Base-by-base conservation (phyloP, 2,888 invertebrate species). In the Meteorus cinctellus region DNA sequence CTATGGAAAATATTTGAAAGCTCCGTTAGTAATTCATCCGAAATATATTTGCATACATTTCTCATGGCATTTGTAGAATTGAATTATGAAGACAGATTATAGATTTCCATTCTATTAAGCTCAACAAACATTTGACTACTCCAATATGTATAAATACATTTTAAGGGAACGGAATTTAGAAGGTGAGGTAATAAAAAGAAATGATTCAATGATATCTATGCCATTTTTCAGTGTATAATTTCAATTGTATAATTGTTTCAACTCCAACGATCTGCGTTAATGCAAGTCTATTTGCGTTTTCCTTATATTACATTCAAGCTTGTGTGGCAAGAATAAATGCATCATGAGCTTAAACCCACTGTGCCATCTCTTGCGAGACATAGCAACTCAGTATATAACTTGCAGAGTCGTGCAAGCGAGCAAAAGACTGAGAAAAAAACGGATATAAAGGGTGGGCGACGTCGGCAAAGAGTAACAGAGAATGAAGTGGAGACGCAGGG, bases 351-450 rank as follows among this genome's bases (percentile, higher is more conserved):
- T 24, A 45, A 60, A 72, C 63, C 45, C 48, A 72, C 24, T 67
- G 62, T 63, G 72, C 76, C 72, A 76, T 76, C 72, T 72, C 60
- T 76, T 45, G 65, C 62, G 62, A 16, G 60, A 76, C 59, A 24
- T 51, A 27, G 62, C 62, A 76, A 76, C 31, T 48, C 41, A 12
- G 8, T 51, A 31, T 55, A 55, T 24, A 55, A 55, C 19, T 55
- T 55, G 55, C 19, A 55, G 6, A 55, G 19, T 55, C 55, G 55
- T 55, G 55, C 55, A 24, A 55, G 19, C 55, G 55, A 55, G 19
- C n/a, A 41, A 10, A 5, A 75, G 63, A 34, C 14, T 45, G 36
- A 19, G 12, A 59, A 41, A 70, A 48, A 48, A 31, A 51, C n/a
- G 51, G 36, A 55, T 19, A 19, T 48, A 34, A 51, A 14, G 59